phyloP scores from a whole-genome alignment of 2,888 invertebrate genomes.

The Drosophila neotestacea region DNA sequence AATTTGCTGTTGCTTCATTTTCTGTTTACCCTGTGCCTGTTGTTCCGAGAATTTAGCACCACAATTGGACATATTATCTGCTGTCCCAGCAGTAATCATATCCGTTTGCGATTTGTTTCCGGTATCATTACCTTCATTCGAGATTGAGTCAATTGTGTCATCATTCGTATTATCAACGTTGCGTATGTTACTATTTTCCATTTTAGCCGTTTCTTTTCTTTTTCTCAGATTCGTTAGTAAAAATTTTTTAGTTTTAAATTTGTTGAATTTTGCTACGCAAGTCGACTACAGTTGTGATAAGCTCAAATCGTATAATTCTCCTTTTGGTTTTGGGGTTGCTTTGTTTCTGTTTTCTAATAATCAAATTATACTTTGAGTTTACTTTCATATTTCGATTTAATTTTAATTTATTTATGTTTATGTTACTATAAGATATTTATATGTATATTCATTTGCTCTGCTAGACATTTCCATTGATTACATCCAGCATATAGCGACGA shows the following conservation, averaged over 20 bases:
- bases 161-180: constrained; percentile 35
- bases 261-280: constrained; percentile 61
- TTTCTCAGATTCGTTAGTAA: constrained; percentile 39
- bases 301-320: neutral
- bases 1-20: constrained; percentile 1
- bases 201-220: constrained; percentile 21
- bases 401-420: too few species aligned
- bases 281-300: constrained; percentile 48
- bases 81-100: neutral
- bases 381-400: too few species aligned
- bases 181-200: constrained; percentile 51
- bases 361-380: too few species aligned
- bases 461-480: constrained; percentile 45
- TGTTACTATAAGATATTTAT: neutral
- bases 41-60: constrained; percentile 2
- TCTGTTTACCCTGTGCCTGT: neutral
- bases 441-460: neutral
- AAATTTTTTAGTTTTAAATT: constrained; percentile 42
- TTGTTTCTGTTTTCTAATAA: too few species aligned
- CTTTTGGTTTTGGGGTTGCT: too few species aligned
- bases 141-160: constrained; percentile 31
- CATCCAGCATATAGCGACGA: constrained; percentile 43
- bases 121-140: constrained; percentile 33
- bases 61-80: neutral
- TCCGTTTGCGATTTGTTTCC: constrained; percentile 6